Conservation (phyloP, 2,113 vertebrate genomes). For the Condylura cristata region DNA sequence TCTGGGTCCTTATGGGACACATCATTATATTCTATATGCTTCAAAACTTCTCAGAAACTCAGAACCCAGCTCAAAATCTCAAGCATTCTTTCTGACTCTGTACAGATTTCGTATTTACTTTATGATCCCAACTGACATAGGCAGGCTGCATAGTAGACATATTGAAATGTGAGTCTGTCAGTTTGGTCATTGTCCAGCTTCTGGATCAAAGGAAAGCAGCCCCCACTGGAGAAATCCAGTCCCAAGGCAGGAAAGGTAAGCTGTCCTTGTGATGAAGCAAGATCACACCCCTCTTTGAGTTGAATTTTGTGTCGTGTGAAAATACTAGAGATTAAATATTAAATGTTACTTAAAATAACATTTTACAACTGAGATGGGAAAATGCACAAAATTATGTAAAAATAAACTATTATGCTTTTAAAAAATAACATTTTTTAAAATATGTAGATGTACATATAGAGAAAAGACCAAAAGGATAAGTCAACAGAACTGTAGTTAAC, state of each 20-base stretch:
- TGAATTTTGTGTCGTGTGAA: neutral
- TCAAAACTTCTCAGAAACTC: neutral
- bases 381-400: too few relatives aligned
- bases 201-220: neutral
- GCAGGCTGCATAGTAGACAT: neutral
- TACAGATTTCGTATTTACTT: neutral
- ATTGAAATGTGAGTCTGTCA: neutral
- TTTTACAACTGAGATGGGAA: too few relatives aligned
- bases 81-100: neutral
- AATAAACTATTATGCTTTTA: too few relatives aligned
- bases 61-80: neutral
- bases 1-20: neutral
- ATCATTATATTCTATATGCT: neutral
- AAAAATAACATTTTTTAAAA: constrained; percentile 3
- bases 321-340: neutral
- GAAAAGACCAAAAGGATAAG: neutral
- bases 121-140: neutral
- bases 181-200: neutral
- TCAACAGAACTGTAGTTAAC: neutral
- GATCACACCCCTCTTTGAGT: neutral
- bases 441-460: neutral
- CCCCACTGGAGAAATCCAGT: neutral
- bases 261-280: constrained; percentile 11
- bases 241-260: neutral
- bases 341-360: neutral